Evolutionary conservation across 2,113 vertebrate species (phyloP).

Genomic region (Petaurus breviceps): DNA sequence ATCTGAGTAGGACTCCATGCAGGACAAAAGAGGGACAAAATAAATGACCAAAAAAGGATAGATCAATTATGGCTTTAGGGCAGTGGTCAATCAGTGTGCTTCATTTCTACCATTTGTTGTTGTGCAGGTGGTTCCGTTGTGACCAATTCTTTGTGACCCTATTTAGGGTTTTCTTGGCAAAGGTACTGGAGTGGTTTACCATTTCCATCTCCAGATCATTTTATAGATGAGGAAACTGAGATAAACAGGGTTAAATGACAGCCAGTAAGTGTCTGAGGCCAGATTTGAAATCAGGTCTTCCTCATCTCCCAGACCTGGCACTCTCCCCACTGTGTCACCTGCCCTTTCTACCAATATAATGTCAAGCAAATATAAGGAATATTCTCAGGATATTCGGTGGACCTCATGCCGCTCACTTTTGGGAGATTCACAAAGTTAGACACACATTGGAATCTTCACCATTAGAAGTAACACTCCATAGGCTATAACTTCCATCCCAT

Average conservation of each 20-base stretch:
- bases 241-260: no score
- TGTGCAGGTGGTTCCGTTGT: no score
- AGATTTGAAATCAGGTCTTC: no score
- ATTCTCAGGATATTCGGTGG: background rate
- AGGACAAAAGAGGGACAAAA: background rate
- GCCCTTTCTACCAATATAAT: background rate
- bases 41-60: background rate
- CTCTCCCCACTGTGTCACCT: no score
- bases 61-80: background rate
- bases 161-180: no score
- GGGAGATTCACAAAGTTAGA: background rate
- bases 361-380: background rate
- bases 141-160: no score
- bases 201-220: no score
- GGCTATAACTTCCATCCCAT: background rate
- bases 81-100: background rate
- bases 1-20: background rate
- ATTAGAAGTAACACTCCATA: background rate
- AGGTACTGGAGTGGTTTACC: no score
- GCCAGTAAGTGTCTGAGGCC: no score
- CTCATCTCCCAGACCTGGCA: no score
- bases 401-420: background rate
- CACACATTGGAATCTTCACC: background rate
- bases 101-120: no score
- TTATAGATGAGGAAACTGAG: no score